Conservation (phyloP, 2,113 vertebrate genomes). For the Gadus chalcogrammus region DNA sequence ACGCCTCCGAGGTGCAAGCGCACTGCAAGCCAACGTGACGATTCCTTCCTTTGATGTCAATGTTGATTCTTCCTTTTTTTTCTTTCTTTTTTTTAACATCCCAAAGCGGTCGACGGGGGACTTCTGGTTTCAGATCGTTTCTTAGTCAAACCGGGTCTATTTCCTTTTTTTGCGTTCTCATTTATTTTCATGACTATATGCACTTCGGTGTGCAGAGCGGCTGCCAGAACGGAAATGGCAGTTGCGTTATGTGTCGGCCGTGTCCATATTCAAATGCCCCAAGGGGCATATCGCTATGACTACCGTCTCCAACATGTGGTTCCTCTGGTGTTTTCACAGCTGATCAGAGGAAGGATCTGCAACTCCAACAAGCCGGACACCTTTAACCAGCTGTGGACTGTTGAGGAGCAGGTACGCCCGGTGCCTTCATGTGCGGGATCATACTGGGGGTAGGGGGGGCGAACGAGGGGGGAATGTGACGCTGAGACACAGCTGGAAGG, state of each 20-base stretch:
- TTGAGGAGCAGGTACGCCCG: slow-evolving; percentile 89
- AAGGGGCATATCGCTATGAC: too few species aligned
- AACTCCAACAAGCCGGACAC: slow-evolving; percentile 95
- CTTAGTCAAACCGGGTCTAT: too few species aligned
- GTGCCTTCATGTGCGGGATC: too few species aligned
- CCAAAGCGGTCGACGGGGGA: too few species aligned
- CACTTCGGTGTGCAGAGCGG: slow-evolving; percentile 32
- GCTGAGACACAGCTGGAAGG: too few species aligned
- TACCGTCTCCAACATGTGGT: slow-evolving; percentile 36
- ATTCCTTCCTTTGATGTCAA: slow-evolving; percentile 18
- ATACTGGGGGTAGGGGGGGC: too few species aligned
- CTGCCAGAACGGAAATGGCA: neutral
- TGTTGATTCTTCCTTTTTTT: neutral
- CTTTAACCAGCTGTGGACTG: slow-evolving; percentile 97
- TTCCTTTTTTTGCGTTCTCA: slow-evolving; percentile 8
- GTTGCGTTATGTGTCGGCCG: neutral
- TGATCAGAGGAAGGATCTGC: slow-evolving; percentile 92
- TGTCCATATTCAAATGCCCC: neutral
- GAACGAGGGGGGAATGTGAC: too few species aligned
- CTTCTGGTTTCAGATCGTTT: too few species aligned
- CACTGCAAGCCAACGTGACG: slow-evolving; percentile 14
- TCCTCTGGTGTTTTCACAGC: slow-evolving; percentile 70
- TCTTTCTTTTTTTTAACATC: too few species aligned
- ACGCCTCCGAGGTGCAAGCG: neutral
- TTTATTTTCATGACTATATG: slow-evolving; percentile 12